phyloP scores from a whole-genome alignment of 2,113 vertebrate species.

The Bubo bubo region DNA sequence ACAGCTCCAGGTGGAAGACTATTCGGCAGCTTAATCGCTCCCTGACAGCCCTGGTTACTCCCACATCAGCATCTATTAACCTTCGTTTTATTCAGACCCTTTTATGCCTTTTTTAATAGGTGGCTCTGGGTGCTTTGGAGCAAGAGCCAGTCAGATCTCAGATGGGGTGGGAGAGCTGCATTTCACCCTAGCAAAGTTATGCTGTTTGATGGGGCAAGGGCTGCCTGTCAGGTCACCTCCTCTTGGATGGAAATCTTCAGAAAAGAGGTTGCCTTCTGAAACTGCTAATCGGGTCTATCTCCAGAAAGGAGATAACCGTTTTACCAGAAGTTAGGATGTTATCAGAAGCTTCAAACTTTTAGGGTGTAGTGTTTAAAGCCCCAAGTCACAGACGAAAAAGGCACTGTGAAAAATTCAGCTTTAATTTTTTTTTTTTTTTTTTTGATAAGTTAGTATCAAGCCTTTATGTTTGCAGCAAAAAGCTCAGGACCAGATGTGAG shows the following conservation, averaged over 20 bases:
- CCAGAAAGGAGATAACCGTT: neutral
- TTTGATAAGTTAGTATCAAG: neutral
- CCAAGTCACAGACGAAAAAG: neutral
- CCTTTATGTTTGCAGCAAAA: neutral
- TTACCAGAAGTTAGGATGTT: neutral
- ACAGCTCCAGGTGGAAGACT: conserved; percentile 68
- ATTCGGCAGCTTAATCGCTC: conserved; percentile 57
- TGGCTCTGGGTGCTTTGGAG: neutral
- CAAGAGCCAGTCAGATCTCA: neutral
- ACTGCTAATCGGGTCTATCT: neutral
- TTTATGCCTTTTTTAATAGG: neutral
- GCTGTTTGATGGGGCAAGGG: neutral
- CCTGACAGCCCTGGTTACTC: conserved; percentile 49
- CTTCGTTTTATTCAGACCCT: neutral
- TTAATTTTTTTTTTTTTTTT: conserved; percentile 8
- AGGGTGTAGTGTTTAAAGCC: neutral
- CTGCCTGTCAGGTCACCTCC: neutral
- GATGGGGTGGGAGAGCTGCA: neutral
- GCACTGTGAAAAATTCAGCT: neutral
- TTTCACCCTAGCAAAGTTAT: accelerated
- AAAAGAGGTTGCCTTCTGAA: neutral
- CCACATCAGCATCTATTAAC: conserved; percentile 50
- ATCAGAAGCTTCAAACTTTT: neutral
- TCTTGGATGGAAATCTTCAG: neutral
- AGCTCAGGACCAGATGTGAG: conserved; percentile 16